Conservation (phyloP, 2,797 vertebrate species). For the Poeciliopsis gracilis region DNA sequence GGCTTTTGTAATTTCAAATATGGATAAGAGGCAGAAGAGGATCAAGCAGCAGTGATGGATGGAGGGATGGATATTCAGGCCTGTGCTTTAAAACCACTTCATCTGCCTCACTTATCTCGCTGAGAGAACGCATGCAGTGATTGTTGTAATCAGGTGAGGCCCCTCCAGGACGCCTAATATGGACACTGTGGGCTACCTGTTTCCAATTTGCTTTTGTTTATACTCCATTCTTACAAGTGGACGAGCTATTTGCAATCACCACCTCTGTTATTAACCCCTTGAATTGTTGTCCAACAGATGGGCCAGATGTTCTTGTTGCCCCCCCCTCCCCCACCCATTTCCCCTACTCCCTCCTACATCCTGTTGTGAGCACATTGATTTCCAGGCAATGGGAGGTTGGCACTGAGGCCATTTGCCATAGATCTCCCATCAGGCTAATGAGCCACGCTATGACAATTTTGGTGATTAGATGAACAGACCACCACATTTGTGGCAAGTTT, state of each 20-base stretch:
- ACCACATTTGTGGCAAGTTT: slow-evolving; percentile 52
- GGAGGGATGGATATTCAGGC: slow-evolving; percentile 58
- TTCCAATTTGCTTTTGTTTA: slow-evolving; percentile 77
- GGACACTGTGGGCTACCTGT: slow-evolving; percentile 67
- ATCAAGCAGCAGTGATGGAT: slow-evolving; percentile 64
- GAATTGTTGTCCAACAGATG: slow-evolving; percentile 35
- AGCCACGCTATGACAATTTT: slow-evolving; percentile 64
- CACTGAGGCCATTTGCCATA: slow-evolving; percentile 51
- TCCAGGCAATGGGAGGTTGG: slow-evolving; percentile 60
- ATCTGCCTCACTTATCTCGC: slow-evolving; percentile 61
- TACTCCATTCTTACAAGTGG: slow-evolving; percentile 63
- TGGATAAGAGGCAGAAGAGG: slow-evolving; percentile 74
- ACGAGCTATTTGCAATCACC: slow-evolving; percentile 59
- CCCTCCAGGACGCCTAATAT: slow-evolving; percentile 56
- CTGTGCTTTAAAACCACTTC: slow-evolving; percentile 77
- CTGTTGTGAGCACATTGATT: slow-evolving; percentile 70
- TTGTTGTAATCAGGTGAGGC: slow-evolving; percentile 75
- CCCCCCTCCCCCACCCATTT: slow-evolving; percentile 31
- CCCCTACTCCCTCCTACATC: slow-evolving; percentile 38
- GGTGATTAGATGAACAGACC: slow-evolving; percentile 56
- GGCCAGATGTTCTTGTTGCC: slow-evolving; percentile 23
- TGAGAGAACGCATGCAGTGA: slow-evolving; percentile 56
- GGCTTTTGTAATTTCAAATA: slow-evolving; percentile 79
- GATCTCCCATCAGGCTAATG: slow-evolving; percentile 76
- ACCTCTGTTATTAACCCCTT: slow-evolving; percentile 70